Conservation (phyloP, 2,888 invertebrate genomes). For the Heterodera filipjevi region DNA sequence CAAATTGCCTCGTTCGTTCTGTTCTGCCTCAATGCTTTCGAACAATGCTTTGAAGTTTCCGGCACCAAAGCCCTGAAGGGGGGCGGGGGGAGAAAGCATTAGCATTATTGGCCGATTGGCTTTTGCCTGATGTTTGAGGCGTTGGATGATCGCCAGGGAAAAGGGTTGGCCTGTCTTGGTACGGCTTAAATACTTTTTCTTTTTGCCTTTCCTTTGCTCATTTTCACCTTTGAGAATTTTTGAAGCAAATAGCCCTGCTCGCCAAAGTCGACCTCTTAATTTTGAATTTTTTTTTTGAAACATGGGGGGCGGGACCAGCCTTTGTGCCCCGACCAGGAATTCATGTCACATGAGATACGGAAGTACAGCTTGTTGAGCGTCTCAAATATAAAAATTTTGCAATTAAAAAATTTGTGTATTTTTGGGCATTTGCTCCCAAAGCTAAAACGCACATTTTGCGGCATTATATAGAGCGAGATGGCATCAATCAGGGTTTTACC, state of each 20-base stretch:
- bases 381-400: too few relatives aligned
- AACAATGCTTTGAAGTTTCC: slow-evolving; percentile 98
- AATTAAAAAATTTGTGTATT: too few relatives aligned
- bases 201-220: not conserved
- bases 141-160: slow-evolving; percentile 95
- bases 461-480: too few relatives aligned
- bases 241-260: slow-evolving; percentile 95
- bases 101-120: slow-evolving; percentile 1
- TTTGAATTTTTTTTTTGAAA: too few relatives aligned
- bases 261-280: slow-evolving; percentile 94
- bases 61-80: slow-evolving; percentile 95
- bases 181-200: slow-evolving; percentile 71
- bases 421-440: too few relatives aligned
- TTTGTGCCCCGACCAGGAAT: too few relatives aligned
- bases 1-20: slow-evolving; percentile 91
- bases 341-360: too few relatives aligned
- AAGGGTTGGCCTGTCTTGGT: slow-evolving; percentile 93
- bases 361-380: too few relatives aligned
- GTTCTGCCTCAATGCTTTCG: slow-evolving; percentile 93
- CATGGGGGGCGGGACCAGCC: too few relatives aligned
- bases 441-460: too few relatives aligned
- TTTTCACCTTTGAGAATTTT: slow-evolving; percentile 69
- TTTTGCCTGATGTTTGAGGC: slow-evolving; percentile 86
- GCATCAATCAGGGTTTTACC: too few relatives aligned
- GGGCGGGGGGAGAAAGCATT: not conserved